phyloP scores from a whole-genome alignment of 2,113 vertebrate species.

The Noctilio leporinus region DNA sequence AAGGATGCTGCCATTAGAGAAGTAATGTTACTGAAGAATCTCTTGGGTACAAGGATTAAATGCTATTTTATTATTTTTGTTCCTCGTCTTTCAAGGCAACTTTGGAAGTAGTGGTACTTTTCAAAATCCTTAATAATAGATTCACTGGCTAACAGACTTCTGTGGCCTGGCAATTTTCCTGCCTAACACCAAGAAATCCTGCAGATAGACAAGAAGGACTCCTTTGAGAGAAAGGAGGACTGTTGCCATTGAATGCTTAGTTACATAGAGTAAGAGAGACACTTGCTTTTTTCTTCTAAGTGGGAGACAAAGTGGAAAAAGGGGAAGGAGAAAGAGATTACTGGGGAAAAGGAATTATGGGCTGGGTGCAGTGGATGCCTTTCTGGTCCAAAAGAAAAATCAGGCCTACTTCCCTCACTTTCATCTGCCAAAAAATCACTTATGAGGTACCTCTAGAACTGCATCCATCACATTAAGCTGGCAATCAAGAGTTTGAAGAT shows the following conservation, averaged over 20 bases:
- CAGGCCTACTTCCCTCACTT: not conserved
- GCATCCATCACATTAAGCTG: not conserved
- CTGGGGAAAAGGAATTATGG: not conserved
- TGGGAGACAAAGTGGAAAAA: not conserved
- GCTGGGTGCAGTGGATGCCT: not conserved
- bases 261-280: not conserved
- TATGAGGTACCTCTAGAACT: not conserved
- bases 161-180: not conserved
- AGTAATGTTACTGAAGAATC: not conserved
- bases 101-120: not conserved
- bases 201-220: not conserved
- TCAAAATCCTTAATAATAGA: conserved; percentile 2
- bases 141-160: not conserved
- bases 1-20: not conserved
- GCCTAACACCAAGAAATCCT: not conserved
- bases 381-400: not conserved
- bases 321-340: not conserved
- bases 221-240: not conserved
- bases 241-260: not conserved
- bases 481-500: not conserved
- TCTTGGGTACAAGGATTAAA: not conserved
- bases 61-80: not conserved
- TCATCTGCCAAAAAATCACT: not conserved
- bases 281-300: not conserved
- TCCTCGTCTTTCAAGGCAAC: conserved; percentile 17